phyloP scores from a whole-genome alignment of 2,888 invertebrate species.

The Ophioninae sp. region DNA sequence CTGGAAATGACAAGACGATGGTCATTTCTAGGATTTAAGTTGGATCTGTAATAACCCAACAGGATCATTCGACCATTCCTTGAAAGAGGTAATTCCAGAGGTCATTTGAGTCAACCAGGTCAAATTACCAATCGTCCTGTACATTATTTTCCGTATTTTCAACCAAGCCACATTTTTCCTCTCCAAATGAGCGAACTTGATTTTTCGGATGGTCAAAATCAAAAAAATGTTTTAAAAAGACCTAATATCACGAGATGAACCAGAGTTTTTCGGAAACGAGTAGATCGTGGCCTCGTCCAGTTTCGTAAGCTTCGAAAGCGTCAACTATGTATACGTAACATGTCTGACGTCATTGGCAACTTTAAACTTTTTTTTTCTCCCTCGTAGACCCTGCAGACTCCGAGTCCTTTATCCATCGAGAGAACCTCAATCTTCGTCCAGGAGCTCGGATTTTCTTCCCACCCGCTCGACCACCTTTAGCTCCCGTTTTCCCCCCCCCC shows the following conservation, averaged over 20 bases:
- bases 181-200: conserved; percentile 48
- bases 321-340: conserved; percentile 17
- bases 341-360: conserved; percentile 36
- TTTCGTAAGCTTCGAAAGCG: conserved; percentile 38
- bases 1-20: neutral
- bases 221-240: conserved; percentile 49
- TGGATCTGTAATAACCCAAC: no score
- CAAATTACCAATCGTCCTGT: neutral
- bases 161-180: conserved; percentile 20
- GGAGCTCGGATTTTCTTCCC: conserved; percentile 25
- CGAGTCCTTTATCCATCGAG: conserved; percentile 47
- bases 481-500: neutral
- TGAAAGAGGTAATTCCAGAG: no score
- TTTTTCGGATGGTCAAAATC: conserved; percentile 35
- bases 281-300: conserved; percentile 28
- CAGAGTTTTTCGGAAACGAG: conserved; percentile 27
- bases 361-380: conserved; percentile 49
- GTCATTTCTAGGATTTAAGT: no score
- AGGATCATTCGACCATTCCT: no score
- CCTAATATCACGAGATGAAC: conserved; percentile 47
- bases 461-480: conserved; percentile 14
- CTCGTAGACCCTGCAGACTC: conserved; percentile 18
- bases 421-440: conserved; percentile 56
- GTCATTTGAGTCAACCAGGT: no score
- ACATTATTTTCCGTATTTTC: conserved; percentile 24